Conservation (phyloP, 2,113 vertebrate genomes). For the Scortum barcoo region DNA sequence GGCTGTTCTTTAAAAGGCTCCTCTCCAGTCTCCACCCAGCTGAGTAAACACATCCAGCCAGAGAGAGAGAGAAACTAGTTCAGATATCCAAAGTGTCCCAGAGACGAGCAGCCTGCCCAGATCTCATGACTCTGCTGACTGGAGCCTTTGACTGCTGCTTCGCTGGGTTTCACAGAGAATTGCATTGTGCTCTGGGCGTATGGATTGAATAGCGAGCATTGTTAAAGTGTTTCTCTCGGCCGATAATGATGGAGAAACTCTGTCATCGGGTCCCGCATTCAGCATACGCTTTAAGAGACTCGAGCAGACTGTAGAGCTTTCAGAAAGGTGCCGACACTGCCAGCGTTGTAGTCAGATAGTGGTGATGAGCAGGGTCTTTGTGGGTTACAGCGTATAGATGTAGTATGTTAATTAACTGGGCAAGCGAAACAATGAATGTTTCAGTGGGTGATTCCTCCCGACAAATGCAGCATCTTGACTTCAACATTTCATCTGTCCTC, state of each 20-base stretch:
- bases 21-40: constrained; percentile 50
- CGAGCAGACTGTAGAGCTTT: constrained; percentile 41
- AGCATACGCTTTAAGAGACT: constrained; percentile 68
- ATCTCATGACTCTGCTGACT: constrained; percentile 41
- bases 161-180: constrained; percentile 51
- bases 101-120: constrained; percentile 18
- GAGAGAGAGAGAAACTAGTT: constrained; percentile 28
- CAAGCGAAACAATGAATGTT: not conserved
- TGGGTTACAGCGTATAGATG: not conserved
- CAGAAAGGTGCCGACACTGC: constrained; percentile 31
- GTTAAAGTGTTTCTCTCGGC: constrained; percentile 47
- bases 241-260: constrained; percentile 60
- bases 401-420: not conserved
- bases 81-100: not conserved
- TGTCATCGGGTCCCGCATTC: constrained; percentile 48
- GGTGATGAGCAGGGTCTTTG: not conserved
- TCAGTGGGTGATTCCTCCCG: not conserved
- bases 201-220: constrained; percentile 73
- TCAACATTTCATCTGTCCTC: not conserved
- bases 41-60: constrained; percentile 57
- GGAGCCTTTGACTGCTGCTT: constrained; percentile 44
- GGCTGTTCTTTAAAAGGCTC: constrained; percentile 50
- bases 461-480: not conserved
- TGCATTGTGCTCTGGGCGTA: constrained; percentile 64
- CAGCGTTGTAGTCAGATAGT: constrained; percentile 3